Conservation (phyloP, 2,888 invertebrate genomes). For the Diplolepis rosae region DNA sequence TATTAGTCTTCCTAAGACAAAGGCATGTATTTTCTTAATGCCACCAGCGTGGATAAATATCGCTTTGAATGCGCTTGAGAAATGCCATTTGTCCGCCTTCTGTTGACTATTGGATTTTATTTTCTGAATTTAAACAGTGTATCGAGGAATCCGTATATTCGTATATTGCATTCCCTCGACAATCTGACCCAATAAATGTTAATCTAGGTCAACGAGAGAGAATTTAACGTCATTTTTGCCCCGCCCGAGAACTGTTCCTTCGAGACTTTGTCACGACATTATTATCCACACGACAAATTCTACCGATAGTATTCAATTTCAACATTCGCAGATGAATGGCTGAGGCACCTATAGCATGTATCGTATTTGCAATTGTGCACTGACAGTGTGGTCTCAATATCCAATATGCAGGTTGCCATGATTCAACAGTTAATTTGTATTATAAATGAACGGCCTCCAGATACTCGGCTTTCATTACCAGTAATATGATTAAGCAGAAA, state of each 20-base stretch:
- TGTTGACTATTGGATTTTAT: slow-evolving; percentile 4
- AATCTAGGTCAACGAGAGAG: slow-evolving; percentile 55
- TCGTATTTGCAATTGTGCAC: background rate
- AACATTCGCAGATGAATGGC: slow-evolving; percentile 29
- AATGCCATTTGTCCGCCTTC: slow-evolving; percentile 24
- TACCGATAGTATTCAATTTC: slow-evolving; percentile 37
- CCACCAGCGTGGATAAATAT: slow-evolving; percentile 8
- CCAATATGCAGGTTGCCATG: background rate
- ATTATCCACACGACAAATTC: slow-evolving; percentile 42
- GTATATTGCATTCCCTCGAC: slow-evolving; percentile 41
- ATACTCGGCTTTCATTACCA: too few relatives aligned
- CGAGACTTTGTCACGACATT: slow-evolving; percentile 43
- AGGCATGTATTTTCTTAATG: background rate
- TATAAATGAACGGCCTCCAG: too few relatives aligned
- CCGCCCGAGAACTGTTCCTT: slow-evolving; percentile 31
- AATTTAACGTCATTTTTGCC: slow-evolving; percentile 32
- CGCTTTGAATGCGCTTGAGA: slow-evolving; percentile 11
- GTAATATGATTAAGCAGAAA: too few relatives aligned
- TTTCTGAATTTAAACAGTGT: slow-evolving; percentile 27
- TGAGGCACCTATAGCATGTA: background rate
- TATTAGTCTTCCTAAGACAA: background rate
- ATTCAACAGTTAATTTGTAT: too few relatives aligned
- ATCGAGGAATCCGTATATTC: slow-evolving; percentile 31
- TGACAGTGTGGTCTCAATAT: background rate
- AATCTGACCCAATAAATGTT: slow-evolving; percentile 42